These are phyloP conservation scores for Mesaphorura yosii DNA, from an alignment of 1,140 invertebrate species.

Conservation along the genomic window DNA sequence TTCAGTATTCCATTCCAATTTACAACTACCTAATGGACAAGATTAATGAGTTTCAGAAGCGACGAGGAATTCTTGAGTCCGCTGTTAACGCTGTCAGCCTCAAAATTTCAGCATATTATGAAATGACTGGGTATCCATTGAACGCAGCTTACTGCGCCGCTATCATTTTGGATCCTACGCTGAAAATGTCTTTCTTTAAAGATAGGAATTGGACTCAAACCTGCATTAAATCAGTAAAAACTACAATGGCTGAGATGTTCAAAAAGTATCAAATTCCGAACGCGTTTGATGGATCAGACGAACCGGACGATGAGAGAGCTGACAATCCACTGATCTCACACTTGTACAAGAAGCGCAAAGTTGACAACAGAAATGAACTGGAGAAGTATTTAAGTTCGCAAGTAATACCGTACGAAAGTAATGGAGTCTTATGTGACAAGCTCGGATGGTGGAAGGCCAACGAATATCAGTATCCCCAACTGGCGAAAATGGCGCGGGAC, in stretches of 20 bases:
- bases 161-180: neutral
- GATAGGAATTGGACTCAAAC: neutral
- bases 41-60: neutral
- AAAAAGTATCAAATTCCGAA: too few relatives aligned
- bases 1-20: neutral
- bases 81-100: neutral
- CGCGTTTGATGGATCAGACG: too few relatives aligned
- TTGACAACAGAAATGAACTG: neutral
- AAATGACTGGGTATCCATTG: neutral
- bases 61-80: neutral
- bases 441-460: constrained; percentile 30
- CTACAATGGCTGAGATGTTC: too few relatives aligned
- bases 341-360: constrained; percentile 2
- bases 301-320: too few relatives aligned
- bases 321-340: neutral
- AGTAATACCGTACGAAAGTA: constrained; percentile 19
- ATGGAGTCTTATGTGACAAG: neutral
- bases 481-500: constrained; percentile 35
- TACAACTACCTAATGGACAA: constrained; percentile 1
- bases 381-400: neutral
- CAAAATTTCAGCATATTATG: neutral
- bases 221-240: neutral
- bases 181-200: neutral
- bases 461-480: constrained; percentile 32
- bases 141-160: neutral